Evolutionary conservation across 2,888 invertebrate genomes (phyloP).

Genomic region (Drosophila koepferae): DNA sequence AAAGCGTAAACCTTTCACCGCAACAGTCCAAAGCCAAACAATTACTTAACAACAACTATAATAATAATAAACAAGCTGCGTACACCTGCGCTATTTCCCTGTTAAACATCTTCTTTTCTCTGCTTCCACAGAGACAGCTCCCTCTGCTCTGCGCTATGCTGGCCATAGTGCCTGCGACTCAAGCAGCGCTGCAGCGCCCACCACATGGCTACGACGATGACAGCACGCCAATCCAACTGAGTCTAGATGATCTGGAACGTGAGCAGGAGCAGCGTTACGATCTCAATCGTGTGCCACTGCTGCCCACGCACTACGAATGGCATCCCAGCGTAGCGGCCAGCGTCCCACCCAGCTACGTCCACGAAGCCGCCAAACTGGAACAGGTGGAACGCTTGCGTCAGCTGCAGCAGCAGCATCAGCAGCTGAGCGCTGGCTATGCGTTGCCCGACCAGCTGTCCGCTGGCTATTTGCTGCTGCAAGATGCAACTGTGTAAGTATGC

Average conservation of each 20-base stretch:
- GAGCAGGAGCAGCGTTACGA: constrained; percentile 84
- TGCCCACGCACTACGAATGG: constrained; percentile 71
- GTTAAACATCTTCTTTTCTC: constrained; percentile 26
- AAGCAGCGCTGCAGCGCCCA: constrained; percentile 33
- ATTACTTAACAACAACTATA: not conserved
- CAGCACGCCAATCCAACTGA: constrained; percentile 86
- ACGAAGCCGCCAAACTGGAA: constrained; percentile 62
- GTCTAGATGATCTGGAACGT: constrained; percentile 91
- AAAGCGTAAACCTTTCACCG: constrained; percentile 64
- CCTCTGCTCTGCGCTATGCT: constrained; percentile 41
- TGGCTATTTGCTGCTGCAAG: constrained; percentile 43
- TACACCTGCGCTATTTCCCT: constrained; percentile 25
- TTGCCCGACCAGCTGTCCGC: constrained; percentile 53
- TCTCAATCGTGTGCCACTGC: constrained; percentile 59
- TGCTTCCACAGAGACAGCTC: constrained; percentile 27
- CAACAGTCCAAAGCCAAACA: not conserved
- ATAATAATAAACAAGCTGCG: constrained; percentile 5
- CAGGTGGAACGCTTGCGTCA: constrained; percentile 55
- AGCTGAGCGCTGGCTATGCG: constrained; percentile 65
- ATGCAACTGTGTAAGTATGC: constrained; percentile 37
- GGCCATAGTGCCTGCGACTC: constrained; percentile 19
- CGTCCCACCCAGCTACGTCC: constrained; percentile 66
- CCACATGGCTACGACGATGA: constrained; percentile 69
- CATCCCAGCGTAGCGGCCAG: constrained; percentile 66
- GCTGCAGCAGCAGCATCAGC: constrained; percentile 61